A percentile compares a stretch with the other conserved stretches of the same genome.
Conservation (phyloP, 2,888 invertebrate species). For the Halocaridina rubra region DNA sequence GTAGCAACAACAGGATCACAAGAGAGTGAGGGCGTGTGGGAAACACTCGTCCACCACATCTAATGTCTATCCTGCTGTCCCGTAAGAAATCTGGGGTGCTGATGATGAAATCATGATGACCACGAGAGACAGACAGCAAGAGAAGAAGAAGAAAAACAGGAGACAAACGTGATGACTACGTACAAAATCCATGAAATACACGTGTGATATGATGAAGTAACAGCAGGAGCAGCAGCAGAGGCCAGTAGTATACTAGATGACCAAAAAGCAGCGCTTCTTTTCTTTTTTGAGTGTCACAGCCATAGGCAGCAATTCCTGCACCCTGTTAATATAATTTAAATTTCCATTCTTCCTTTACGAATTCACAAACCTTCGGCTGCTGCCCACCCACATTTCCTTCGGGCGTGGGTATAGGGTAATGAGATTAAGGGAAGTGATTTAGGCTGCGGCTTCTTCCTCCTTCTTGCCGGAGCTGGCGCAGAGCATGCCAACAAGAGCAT, state of each 20-base stretch:
- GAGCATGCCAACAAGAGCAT: constrained; percentile 61
- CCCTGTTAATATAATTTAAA: neutral
- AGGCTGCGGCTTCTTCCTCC: constrained; percentile 38
- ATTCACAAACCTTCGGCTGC: constrained; percentile 14
- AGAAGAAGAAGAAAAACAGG: neutral
- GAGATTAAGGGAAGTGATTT: neutral
- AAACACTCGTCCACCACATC: neutral
- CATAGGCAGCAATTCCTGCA: constrained; percentile 37
- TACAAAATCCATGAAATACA: neutral
- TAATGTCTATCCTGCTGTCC: constrained; percentile 25
- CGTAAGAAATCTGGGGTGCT: constrained; percentile 40
- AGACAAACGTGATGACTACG: neutral
- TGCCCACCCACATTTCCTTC: constrained; percentile 48
- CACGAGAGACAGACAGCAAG: neutral
- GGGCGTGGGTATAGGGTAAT: constrained; percentile 36
- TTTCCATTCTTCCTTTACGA: neutral
- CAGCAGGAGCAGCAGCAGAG: constrained; percentile 29
- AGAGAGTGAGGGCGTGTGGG: neutral
- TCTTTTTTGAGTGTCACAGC: constrained; percentile 59
- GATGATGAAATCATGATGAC: neutral
- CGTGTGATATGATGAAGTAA: neutral
- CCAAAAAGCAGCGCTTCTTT: constrained; percentile 2
- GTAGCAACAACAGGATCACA: constrained; percentile 23
- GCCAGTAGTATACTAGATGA: constrained; percentile 18
- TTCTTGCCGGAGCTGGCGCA: constrained; percentile 59